These are phyloP conservation scores for Poecile montanus DNA, from an alignment of 2,797 vertebrate species.

Conservation along the genomic window DNA sequence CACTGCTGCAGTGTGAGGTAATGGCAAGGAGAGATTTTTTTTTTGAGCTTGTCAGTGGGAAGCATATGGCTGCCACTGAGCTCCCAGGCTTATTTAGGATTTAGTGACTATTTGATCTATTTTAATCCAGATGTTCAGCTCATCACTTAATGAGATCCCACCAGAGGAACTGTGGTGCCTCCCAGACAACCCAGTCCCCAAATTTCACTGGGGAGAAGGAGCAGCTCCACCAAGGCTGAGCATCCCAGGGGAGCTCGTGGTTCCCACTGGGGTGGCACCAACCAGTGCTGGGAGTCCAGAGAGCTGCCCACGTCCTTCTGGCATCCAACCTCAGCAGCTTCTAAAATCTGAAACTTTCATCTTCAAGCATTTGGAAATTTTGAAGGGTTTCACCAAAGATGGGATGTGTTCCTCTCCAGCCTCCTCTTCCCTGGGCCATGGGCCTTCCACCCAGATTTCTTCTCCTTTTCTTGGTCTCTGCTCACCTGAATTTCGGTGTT, in stretches of 20 bases:
- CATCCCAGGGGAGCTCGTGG: rapidly evolving
- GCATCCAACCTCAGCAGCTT: neutral
- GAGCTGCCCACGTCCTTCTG: neutral
- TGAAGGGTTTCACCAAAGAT: neutral
- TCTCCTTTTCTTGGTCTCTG: neutral
- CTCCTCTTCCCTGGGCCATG: neutral
- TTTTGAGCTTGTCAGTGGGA: constrained; percentile 29
- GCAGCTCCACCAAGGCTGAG: neutral
- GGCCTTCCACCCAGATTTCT: neutral
- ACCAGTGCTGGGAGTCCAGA: neutral
- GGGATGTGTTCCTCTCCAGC: neutral
- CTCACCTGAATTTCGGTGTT: neutral
- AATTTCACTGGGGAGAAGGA: neutral
- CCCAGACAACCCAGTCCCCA: neutral
- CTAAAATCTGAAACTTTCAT: neutral
- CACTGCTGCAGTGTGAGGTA: constrained; percentile 3
- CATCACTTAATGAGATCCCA: constrained; percentile 63
- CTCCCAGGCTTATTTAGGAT: constrained; percentile 65
- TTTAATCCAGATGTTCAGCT: constrained; percentile 67
- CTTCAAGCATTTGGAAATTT: neutral
- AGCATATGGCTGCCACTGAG: constrained; percentile 60
- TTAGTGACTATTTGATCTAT: constrained; percentile 61
- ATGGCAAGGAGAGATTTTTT: constrained; percentile 22
- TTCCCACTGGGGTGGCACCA: neutral
- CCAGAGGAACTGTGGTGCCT: neutral